Evolutionary conservation across 2,888 invertebrate species (phyloP), one percentile per base, ranked within the genome.

Genomic region (Mesoligia furuncula): DNA sequence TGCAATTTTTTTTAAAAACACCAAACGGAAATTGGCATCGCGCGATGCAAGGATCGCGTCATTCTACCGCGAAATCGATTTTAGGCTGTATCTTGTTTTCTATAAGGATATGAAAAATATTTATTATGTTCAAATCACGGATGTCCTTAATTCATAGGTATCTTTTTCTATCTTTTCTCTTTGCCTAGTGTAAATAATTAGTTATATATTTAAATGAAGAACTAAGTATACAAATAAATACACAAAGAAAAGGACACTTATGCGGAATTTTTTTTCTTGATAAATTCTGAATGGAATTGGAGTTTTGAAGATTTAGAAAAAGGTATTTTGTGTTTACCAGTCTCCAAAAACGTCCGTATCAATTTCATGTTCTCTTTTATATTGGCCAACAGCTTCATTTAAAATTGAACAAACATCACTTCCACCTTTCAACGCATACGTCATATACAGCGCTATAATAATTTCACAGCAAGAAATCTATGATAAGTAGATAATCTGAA

Each of bases 11-110:
- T 13, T 62, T n/a, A n/a, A 78, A 75, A 85, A 81, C 80, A 71
- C 59, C 36, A 80, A 87, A 81, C 86, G 88, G 87, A 87, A 84
- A 84, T 88, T 68, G 75, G 36, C 51, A 17, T 79, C 73, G 81
- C 42, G 85, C 73, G 84, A 79, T 83, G 66, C 76, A 77, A 73
- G 36, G n/a, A 64, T 75, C 64, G 61, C 77, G 80, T 87, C 78
- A 79, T 81, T 77, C 61, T 86, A 83, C 77, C 54, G 48, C 51
- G 75, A 80, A 86, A 72, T 70, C 57, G 62, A 72, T 73, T 75
- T 77, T 24, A 83, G 70, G 77, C 70, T 71, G 39, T 77, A 70
- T 73, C 27, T 48, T 64, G 7, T 73, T 45, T 71, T 9, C 31
- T 27, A 13, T 8, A 71, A 48, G 59, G 68, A 80, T 84, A 39